phyloP scores from a whole-genome alignment of 2,113 vertebrate genomes.

The Paedocypris sp. region DNA sequence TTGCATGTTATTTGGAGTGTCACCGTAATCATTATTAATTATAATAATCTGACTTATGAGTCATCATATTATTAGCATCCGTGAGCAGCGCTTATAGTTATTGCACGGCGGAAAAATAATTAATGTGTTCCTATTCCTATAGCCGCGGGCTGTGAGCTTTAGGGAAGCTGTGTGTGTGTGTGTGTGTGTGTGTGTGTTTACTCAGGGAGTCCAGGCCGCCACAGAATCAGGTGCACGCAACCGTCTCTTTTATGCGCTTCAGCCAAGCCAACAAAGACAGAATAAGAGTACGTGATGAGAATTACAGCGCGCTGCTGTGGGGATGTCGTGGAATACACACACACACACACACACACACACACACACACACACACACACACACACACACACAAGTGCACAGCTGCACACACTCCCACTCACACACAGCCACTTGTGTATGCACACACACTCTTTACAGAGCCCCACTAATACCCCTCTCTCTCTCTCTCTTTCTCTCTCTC shows the following conservation, averaged over 20 bases:
- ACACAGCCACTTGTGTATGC: conserved; percentile 2
- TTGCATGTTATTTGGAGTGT: conserved; percentile 43
- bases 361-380: neutral
- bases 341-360: neutral
- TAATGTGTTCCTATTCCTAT: conserved; percentile 33
- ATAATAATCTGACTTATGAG: conserved; percentile 63
- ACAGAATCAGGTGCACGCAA: conserved; percentile 15
- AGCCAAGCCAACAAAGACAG: conserved; percentile 14
- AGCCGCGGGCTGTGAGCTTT: conserved; percentile 28
- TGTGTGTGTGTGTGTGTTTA: neutral
- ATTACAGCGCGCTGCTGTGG: neutral
- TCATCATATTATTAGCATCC: conserved; percentile 63
- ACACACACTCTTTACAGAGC: conserved; percentile 13
- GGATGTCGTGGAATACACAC: neutral
- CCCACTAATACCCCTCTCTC: neutral
- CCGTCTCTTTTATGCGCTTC: conserved; percentile 8
- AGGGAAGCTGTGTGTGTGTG: neutral
- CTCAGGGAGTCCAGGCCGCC: conserved; percentile 1
- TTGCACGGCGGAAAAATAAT: conserved; percentile 36
- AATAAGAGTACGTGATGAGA: conserved; percentile 11
- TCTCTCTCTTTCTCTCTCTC: neutral
- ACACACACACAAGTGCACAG: conserved; percentile 9
- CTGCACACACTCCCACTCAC: neutral
- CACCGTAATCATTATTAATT: conserved; percentile 59
- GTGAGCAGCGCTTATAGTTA: conserved; percentile 61